Evolutionary conservation across 2,888 invertebrate species (phyloP), one percentile per base, ranked within the genome.

Genomic region (Stenoptilia bipunctidactyla): DNA sequence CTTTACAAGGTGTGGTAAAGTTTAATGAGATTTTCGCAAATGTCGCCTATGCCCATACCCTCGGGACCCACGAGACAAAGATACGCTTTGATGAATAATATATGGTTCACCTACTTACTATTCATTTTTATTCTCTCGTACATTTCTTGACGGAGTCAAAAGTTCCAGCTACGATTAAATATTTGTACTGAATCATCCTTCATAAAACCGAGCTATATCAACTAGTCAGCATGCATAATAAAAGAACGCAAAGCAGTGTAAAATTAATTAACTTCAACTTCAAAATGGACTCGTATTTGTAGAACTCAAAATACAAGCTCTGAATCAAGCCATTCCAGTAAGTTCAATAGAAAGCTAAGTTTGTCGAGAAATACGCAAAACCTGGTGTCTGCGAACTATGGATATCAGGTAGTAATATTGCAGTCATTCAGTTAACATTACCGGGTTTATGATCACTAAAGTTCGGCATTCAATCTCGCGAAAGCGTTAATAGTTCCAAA

Each of bases 211-310:
- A 76, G 66, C 55, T 40, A 64, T 30, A 30, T 30, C n/a, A 30
- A 53, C 79, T 80, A 77, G 65, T 71, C 71, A 62, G 70, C 83
- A 83, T 83, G 83, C 83, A 83, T 68, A 75, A 68, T 73, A 71
- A 69, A 80, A 70, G 49, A 79, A 77, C 79, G 83, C 83, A 74
- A 83, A 83, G 83, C 83, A 64, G 79, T 82, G 79, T 70, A 55
- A 66, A 61, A 62, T 66, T 61, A 65, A 53, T 64, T 62, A 66
- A 58, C 60, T 50, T 56, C 52, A 43, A 49, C 45, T 43, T 60
- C 61, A 52, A 59, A 66, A 68, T 58, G 58, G 13, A 13, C 13
- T 8, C 34, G 13, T 12, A 34, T 13, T 34, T 12, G 30, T 30
- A 30, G 63, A 80, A 75, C 61, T 74, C 52, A 74, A 74, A 68